Conservation (phyloP, 1,140 invertebrate genomes). For the Brachionus manjavacas region DNA sequence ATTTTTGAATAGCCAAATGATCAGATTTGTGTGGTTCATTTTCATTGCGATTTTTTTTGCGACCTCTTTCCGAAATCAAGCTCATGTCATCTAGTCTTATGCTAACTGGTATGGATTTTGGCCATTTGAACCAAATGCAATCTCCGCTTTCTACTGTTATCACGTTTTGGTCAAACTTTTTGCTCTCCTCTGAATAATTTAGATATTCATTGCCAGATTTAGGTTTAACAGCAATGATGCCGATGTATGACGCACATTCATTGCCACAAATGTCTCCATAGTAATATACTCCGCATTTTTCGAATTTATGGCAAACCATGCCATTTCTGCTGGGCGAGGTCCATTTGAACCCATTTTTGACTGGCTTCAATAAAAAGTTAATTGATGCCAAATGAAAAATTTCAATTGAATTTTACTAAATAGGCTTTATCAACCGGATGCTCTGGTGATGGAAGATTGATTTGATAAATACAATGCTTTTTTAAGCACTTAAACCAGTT, state of each 20-base stretch:
- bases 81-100: constrained; percentile 47
- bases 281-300: constrained; percentile 54
- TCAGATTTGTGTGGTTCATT: not conserved
- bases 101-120: constrained; percentile 45
- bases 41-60: not conserved
- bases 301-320: constrained; percentile 52
- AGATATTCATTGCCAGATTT: constrained; percentile 52
- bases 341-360: constrained; percentile 55
- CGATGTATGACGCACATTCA: constrained; percentile 55
- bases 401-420: constrained; percentile 46
- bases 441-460: constrained; percentile 49
- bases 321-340: constrained; percentile 53
- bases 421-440: constrained; percentile 51
- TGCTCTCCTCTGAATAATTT: constrained; percentile 43
- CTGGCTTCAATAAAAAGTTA: constrained; percentile 46
- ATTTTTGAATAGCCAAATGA: not conserved
- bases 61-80: constrained; percentile 46
- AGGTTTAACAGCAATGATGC: constrained; percentile 57
- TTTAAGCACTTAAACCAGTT: constrained; percentile 50
- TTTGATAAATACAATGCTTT: constrained; percentile 54
- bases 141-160: constrained; percentile 50
- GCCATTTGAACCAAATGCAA: constrained; percentile 55
- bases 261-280: constrained; percentile 56
- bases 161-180: not conserved
- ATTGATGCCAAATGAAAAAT: not conserved